phyloP scores from a whole-genome alignment of 1,140 invertebrate genomes.

The Diuraphis noxia region DNA sequence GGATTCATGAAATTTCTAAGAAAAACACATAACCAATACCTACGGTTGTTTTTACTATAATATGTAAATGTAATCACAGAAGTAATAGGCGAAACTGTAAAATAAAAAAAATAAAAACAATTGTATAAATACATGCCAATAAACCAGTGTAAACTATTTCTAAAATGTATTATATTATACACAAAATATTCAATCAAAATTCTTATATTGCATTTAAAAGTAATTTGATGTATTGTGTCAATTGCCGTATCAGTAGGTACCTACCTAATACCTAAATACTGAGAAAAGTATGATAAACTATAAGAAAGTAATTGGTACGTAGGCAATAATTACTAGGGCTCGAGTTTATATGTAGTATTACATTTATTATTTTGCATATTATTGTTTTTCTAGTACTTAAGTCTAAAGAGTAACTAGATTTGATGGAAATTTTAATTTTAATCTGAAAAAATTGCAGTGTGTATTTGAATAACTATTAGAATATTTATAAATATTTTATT shows the following conservation, averaged over 20 bases:
- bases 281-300: not conserved
- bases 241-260: too few relatives aligned
- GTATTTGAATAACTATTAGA: too few relatives aligned
- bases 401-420: not conserved
- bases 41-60: not conserved
- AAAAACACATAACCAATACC: not conserved
- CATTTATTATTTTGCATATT: not conserved
- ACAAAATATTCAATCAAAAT: not conserved
- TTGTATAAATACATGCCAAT: not conserved
- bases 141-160: not conserved
- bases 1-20: not conserved
- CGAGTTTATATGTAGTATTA: not conserved
- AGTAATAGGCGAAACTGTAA: not conserved
- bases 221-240: too few relatives aligned
- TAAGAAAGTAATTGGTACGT: not conserved
- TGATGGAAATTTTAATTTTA: not conserved
- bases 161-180: not conserved
- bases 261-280: not conserved
- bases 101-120: not conserved
- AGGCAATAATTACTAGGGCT: too few relatives aligned
- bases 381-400: not conserved
- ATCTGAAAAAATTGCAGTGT: too few relatives aligned
- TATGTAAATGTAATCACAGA: not conserved
- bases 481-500: not conserved
- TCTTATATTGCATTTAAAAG: not conserved